phyloP scores from a whole-genome alignment of 2,888 invertebrate species.

The Rhagophthalmus giganteus region DNA sequence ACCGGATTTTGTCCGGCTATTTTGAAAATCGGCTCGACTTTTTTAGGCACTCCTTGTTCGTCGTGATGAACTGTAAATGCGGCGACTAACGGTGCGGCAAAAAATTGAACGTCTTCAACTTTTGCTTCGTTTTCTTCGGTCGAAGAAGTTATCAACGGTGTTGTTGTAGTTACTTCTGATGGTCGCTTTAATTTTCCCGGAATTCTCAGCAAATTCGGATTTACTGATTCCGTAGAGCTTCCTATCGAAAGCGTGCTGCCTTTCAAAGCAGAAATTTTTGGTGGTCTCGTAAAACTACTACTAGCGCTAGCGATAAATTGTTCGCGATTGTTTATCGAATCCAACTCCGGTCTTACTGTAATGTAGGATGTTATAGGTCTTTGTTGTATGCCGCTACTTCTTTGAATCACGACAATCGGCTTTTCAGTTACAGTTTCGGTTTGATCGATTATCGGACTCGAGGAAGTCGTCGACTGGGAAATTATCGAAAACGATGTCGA shows the following conservation, averaged over 20 bases:
- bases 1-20: slow-evolving; percentile 47
- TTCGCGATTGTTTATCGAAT: slow-evolving; percentile 38
- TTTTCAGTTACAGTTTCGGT: slow-evolving; percentile 28
- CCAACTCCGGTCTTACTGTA: slow-evolving; percentile 7
- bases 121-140: slow-evolving; percentile 67
- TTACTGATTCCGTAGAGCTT: background rate
- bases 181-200: slow-evolving; percentile 29
- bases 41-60: slow-evolving; percentile 74
- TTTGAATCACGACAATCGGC: slow-evolving; percentile 46
- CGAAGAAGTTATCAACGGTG: slow-evolving; percentile 66
- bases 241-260: background rate
- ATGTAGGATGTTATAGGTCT: slow-evolving; percentile 39
- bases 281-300: slow-evolving; percentile 38
- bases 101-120: slow-evolving; percentile 76
- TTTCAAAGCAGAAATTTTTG: slow-evolving; percentile 9
- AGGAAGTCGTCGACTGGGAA: slow-evolving; percentile 57
- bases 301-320: slow-evolving; percentile 48
- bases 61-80: slow-evolving; percentile 87
- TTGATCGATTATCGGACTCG: slow-evolving; percentile 2
- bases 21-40: slow-evolving; percentile 73
- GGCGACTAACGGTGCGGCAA: slow-evolving; percentile 78
- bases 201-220: slow-evolving; percentile 27
- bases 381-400: slow-evolving; percentile 45
- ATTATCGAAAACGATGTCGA: slow-evolving; percentile 64
- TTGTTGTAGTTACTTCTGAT: slow-evolving; percentile 55